Evolutionary conservation across 2,888 invertebrate genomes (phyloP).

Genomic region (Lepidochrysops patricia): DNA sequence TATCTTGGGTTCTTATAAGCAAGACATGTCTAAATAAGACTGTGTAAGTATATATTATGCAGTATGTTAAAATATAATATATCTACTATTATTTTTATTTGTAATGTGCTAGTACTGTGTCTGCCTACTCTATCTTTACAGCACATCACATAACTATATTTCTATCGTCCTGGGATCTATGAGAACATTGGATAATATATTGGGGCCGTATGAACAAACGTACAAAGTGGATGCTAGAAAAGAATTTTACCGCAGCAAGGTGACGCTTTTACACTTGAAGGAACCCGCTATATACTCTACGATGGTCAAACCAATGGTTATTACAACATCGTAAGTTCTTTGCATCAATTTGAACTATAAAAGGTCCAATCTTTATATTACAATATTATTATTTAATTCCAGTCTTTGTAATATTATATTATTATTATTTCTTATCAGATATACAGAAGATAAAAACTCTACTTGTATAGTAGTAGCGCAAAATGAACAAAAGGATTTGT

Average conservation of each 20-base stretch:
- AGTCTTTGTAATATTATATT: conserved; percentile 5
- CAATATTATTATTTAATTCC: too few relatives aligned
- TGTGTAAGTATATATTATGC: conserved; percentile 45
- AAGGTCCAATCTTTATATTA: too few relatives aligned
- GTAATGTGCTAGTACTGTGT: too few relatives aligned
- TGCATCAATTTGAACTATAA: not conserved
- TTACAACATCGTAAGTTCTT: conserved; percentile 60
- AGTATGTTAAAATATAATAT: too few relatives aligned
- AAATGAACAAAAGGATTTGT: conserved; percentile 63
- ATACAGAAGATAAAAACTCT: conserved; percentile 43
- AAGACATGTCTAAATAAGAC: conserved; percentile 67
- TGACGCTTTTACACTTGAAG: conserved; percentile 77
- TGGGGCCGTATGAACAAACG: conserved; percentile 82
- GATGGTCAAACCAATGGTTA: conserved; percentile 78
- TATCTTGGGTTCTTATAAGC: conserved; percentile 78
- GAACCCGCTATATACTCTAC: conserved; percentile 73
- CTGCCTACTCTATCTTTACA: too few relatives aligned
- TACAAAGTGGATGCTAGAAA: conserved; percentile 75
- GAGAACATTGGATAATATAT: conserved; percentile 69
- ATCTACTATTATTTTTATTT: too few relatives aligned
- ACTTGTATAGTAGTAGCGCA: conserved; percentile 78
- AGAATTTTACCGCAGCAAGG: conserved; percentile 72
- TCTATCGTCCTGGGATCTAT: conserved; percentile 80
- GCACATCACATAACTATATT: conserved; percentile 73
- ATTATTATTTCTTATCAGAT: conserved; percentile 32